phyloP scores from a whole-genome alignment of 2,888 invertebrate species.

The Drosophila mayaguana region DNA sequence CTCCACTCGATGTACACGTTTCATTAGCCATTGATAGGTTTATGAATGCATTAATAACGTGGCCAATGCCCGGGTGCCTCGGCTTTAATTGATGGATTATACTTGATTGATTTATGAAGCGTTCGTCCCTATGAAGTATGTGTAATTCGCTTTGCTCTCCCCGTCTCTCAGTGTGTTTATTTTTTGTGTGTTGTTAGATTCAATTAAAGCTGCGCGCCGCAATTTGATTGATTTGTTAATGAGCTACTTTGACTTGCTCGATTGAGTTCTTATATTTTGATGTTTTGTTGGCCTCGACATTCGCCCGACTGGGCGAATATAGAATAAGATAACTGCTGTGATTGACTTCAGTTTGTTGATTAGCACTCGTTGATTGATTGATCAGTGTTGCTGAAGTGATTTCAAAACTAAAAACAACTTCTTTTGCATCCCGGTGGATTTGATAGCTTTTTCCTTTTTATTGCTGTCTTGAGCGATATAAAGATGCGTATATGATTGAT shows the following conservation, averaged over 20 bases:
- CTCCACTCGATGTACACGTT: slow-evolving; percentile 42
- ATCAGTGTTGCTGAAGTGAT: neutral
- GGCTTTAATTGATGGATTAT: slow-evolving; percentile 66
- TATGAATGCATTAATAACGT: slow-evolving; percentile 63
- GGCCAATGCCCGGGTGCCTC: slow-evolving; percentile 8
- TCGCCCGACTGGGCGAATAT: neutral
- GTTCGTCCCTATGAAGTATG: slow-evolving; percentile 7
- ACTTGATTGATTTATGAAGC: slow-evolving; percentile 67
- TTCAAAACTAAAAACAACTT: neutral
- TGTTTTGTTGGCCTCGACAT: neutral
- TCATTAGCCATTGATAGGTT: slow-evolving; percentile 63
- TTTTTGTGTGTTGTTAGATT: slow-evolving; percentile 13
- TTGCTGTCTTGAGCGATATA: neutral
- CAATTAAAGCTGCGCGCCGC: slow-evolving; percentile 45
- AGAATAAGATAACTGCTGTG: neutral
- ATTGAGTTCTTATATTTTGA: slow-evolving; percentile 26
- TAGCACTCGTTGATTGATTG: slow-evolving; percentile 2
- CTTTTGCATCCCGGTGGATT: slow-evolving; percentile 21
- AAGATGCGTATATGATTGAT: too few relatives aligned
- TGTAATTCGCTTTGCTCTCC: neutral
- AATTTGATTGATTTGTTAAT: slow-evolving; percentile 58
- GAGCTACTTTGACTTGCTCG: slow-evolving; percentile 34
- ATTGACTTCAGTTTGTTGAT: neutral
- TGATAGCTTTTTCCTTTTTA: slow-evolving; percentile 25
- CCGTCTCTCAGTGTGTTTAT: neutral